Evolutionary conservation across 1,140 invertebrate species (phyloP), one percentile per base, ranked within the genome.

Genomic region (Drosophila neocordata): DNA sequence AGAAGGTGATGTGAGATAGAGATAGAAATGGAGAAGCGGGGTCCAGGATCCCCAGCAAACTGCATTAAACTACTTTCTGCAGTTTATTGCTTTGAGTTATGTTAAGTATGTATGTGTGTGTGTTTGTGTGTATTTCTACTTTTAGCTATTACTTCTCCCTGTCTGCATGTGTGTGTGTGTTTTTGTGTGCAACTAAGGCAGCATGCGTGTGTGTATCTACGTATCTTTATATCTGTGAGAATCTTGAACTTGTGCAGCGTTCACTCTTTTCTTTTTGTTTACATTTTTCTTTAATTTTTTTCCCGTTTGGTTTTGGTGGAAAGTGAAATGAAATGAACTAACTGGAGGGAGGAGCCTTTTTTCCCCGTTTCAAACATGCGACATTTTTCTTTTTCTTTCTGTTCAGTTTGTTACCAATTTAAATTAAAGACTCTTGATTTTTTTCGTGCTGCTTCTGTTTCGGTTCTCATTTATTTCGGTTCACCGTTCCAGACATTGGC

Each of bases 51-150:
- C 85, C 85, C 85, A 89, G 85, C 85, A 89, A 89, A 89, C 85
- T 89, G 80, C 80, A 81, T 89, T 89, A 89, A 89, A 89, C 85
- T 89, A 89, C 85, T 84, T 89, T 89, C 79, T 64, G 73, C 73
- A 78, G 84, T 88, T 88, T 88, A 88, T 89, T 81, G 80, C 85
- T 55, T 81, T 68, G 74, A 48, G 15, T 48, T 48, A 48, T 48
- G 6, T 31, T 31, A 31, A 6, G 27, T 31, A 6, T 31, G 41
- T 35, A 31, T 31, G 27, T 31, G 27, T 31, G 41, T 35, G 34
- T 12, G 34, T 72, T 64, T 78, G 69, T 60, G 69, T 68, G 66
- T 57, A 59, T 79, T 82, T 87, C 83, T 88, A 87, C 83, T 87
- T 87, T 87, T 87, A 87, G 82, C 65, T 69, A 65, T 66, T 13